Evolutionary conservation across 2,888 invertebrate genomes (phyloP), one percentile per base, ranked within the genome.

Genomic region (Lumbricus terrestris): DNA sequence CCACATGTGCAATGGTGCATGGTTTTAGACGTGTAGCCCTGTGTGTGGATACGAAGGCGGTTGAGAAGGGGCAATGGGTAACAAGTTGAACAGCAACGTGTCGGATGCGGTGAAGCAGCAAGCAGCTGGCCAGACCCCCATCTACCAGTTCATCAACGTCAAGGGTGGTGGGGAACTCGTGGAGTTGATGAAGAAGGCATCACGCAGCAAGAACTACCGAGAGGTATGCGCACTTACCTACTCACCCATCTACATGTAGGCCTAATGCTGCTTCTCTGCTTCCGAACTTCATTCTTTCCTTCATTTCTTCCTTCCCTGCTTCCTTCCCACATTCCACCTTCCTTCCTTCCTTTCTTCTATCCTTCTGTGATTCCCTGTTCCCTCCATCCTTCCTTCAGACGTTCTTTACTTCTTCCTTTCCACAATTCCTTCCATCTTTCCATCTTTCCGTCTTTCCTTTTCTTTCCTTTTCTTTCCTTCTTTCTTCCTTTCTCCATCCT

Each of bases 31-130:
- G 29, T 47, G 16, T n/a, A n/a, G n/a, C 42, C 42, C 15, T 16
- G 2, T 18, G 23, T 4, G 54, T 29, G 69, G n/a, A 16, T n/a
- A n/a, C 29, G 29, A 0, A 35, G n/a, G 0, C 85, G 23, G n/a
- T 23, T 85, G 5, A 34, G 85, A 85, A 6, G 34, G 34, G 34
- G 82, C 4, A 29, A 96, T 96, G 96, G 96, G 96, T 89, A 96
- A 96, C 90, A 90, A 91, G 93, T 94, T 95, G 4, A 95, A 95
- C 92, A 96, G 96, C 93, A 96, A 96, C 93, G 98, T 98, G 1
- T 97, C 98, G 0, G 97, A 97, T 95, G 98, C 98, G 88, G 98
- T 99, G 34, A 99, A 98, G 95, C 98, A 98, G 93, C 98, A 99
- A 95, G 98, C 98, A 5, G 93, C 94, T 90, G 93, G 93, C 5